phyloP scores from a whole-genome alignment of 2,113 vertebrate genomes.

The Scophthalmus maximus region DNA sequence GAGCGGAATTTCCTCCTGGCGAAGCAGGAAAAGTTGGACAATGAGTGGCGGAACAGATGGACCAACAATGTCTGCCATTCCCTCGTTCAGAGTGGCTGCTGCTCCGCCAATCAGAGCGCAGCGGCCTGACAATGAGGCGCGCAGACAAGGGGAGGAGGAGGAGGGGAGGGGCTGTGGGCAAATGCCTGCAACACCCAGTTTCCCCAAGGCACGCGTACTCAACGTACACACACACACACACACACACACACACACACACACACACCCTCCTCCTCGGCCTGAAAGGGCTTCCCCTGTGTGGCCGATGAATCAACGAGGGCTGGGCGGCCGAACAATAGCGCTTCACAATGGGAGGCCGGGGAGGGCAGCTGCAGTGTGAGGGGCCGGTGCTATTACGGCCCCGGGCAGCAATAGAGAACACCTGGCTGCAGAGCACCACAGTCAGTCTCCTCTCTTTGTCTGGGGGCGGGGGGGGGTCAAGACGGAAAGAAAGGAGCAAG shows the following conservation, averaged over 20 bases:
- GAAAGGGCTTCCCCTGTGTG: constrained; percentile 89
- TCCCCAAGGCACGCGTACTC: constrained; percentile 89
- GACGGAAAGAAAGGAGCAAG: constrained; percentile 59
- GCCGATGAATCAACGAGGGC: constrained; percentile 92
- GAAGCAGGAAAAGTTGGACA: constrained; percentile 82
- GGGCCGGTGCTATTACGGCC: constrained; percentile 78
- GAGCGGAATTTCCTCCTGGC: constrained; percentile 57
- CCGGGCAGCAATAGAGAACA: constrained; percentile 89
- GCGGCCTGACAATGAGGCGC: constrained; percentile 87
- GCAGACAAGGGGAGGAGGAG: constrained; percentile 77
- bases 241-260: constrained; percentile 44
- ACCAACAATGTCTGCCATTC: constrained; percentile 91
- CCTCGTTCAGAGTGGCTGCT: constrained; percentile 84
- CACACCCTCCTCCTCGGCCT: constrained; percentile 32
- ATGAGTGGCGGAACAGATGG: constrained; percentile 97
- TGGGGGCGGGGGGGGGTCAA: constrained; percentile 11
- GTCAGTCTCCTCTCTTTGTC: constrained; percentile 84
- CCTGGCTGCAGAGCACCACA: constrained; percentile 91
- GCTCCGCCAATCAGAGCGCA: constrained; percentile 86
- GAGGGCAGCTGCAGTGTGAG: constrained; percentile 96
- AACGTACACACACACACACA: constrained; percentile 40
- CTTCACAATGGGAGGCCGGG: constrained; percentile 88
- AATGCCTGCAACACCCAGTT: constrained; percentile 88
- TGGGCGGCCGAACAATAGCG: constrained; percentile 90
- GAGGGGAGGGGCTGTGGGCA: constrained; percentile 44